Conservation (phyloP, 2,113 vertebrate species). For the Protomyctophum bolini region DNA sequence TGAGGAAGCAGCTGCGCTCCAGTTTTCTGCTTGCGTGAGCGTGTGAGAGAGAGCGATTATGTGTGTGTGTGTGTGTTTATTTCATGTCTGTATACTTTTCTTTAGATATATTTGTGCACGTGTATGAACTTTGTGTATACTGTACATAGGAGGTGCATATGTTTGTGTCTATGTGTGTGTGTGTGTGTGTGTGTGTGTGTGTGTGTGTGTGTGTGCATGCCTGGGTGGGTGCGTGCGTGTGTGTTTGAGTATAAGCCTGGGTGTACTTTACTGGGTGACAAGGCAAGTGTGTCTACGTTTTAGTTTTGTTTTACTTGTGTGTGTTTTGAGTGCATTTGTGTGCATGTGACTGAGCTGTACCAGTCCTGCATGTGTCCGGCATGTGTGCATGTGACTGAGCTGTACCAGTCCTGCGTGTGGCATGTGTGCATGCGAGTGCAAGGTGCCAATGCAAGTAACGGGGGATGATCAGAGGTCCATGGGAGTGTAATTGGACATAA, state of each 20-base stretch:
- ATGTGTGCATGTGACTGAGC: slow-evolving; percentile 14
- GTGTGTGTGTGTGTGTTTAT: no score
- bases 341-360: no score
- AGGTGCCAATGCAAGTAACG: slow-evolving; percentile 56
- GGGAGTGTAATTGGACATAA: slow-evolving; percentile 79
- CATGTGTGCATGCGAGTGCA: slow-evolving; percentile 13
- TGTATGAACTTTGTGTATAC: no score
- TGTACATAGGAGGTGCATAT: no score
- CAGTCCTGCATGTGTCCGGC: no score
- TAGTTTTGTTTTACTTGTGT: no score
- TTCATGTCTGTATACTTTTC: no score
- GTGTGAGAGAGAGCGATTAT: background rate
- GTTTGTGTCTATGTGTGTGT: slow-evolving; percentile 5
- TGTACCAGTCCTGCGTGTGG: slow-evolving; percentile 6
- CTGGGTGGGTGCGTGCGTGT: slow-evolving; percentile 16
- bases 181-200: slow-evolving; percentile 17
- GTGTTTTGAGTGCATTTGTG: no score
- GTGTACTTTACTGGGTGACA: no score
- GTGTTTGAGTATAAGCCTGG: background rate
- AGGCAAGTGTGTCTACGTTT: no score
- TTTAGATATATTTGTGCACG: no score
- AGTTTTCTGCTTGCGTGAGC: background rate
- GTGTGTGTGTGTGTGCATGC: slow-evolving; percentile 5
- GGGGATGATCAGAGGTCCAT: slow-evolving; percentile 62
- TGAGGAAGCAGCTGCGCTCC: slow-evolving; percentile 7